These are phyloP conservation scores for Actenoides lindsayi DNA, from an alignment of 2,113 vertebrate genomes.

Conservation along the genomic window DNA sequence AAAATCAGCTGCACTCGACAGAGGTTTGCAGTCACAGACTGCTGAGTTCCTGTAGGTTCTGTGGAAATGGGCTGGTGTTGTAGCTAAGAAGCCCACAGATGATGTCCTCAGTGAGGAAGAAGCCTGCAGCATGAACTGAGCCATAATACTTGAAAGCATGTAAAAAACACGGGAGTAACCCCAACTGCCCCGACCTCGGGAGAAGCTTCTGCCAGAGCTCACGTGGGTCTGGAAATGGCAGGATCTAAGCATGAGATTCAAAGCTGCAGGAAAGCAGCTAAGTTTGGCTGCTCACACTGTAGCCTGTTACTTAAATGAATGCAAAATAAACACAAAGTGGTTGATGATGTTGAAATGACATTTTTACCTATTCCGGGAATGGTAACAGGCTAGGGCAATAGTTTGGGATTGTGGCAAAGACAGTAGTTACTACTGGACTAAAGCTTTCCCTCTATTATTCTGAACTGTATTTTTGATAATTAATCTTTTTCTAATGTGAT, in stretches of 20 bases:
- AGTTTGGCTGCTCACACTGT: background rate
- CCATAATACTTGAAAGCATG: background rate
- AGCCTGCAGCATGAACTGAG: background rate
- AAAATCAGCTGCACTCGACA: fast-evolving
- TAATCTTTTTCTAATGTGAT: background rate
- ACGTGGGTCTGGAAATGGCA: background rate
- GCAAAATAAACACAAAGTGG: background rate
- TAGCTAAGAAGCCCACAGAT: background rate
- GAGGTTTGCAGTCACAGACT: background rate
- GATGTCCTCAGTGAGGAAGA: background rate
- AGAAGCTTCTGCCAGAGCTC: background rate
- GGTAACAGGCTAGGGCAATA: background rate
- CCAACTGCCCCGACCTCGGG: background rate
- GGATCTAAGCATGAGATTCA: background rate
- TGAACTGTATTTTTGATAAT: background rate
- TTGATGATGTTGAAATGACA: background rate
- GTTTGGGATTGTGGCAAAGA: background rate
- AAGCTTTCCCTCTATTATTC: background rate
- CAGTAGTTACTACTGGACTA: background rate
- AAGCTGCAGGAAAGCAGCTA: background rate
- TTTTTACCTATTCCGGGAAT: background rate
- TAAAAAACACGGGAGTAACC: background rate
- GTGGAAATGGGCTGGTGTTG: background rate
- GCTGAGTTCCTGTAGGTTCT: background rate
- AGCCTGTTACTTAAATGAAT: background rate